These are phyloP conservation scores for Chionoecetes opilio DNA, from an alignment of 1,140 invertebrate genomes.

Conservation along the genomic window DNA sequence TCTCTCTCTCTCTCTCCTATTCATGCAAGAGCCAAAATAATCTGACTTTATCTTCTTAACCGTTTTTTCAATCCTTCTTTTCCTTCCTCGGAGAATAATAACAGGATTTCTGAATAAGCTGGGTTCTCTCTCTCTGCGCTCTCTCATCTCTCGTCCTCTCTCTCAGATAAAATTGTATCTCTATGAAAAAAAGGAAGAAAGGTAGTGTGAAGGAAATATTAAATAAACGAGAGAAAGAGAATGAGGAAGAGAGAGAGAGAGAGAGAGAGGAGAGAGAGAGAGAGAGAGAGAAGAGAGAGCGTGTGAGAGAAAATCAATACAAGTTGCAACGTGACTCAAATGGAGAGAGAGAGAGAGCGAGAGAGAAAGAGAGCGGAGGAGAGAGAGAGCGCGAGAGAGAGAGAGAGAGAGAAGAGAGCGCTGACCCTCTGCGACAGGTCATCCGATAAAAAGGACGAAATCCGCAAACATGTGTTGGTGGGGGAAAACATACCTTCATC, in stretches of 20 bases:
- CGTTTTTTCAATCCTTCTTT: neutral
- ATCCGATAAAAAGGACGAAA: neutral
- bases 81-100: neutral
- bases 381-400: slow-evolving; percentile 7
- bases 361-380: neutral
- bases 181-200: neutral
- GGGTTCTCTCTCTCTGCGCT: neutral
- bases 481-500: too few species aligned
- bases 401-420: slow-evolving; percentile 3
- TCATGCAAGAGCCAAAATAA: slow-evolving; percentile 10
- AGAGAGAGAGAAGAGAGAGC: slow-evolving; percentile 18
- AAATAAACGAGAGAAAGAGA: neutral
- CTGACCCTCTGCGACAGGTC: too few species aligned
- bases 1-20: slow-evolving; percentile 10
- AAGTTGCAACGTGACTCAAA: neutral
- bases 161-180: neutral
- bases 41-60: neutral
- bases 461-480: neutral
- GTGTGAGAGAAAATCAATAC: slow-evolving; percentile 19
- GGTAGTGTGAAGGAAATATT: neutral
- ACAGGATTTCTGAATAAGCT: slow-evolving; percentile 19
- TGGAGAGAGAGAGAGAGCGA: neutral
- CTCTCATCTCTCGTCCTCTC: neutral
- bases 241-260: neutral
- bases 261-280: slow-evolving; percentile 24